Evolutionary conservation across 2,888 invertebrate genomes (phyloP), one percentile per base, ranked within the genome.

Genomic region (Epiperipatus broadwayi): DNA sequence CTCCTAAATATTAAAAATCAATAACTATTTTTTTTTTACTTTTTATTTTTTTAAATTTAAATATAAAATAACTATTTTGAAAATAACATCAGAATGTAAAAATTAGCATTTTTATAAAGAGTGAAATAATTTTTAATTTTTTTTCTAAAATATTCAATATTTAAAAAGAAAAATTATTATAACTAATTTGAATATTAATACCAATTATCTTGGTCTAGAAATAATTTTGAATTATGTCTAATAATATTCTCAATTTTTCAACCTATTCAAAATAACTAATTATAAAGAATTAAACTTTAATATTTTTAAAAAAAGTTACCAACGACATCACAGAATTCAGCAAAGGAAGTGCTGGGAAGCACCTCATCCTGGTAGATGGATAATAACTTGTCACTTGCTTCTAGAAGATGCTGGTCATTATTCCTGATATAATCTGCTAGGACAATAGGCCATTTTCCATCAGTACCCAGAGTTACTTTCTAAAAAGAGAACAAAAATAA

Each of bases 381-480:
- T 45, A 93, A 70, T 42, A 91, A 69, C 44, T 71, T 71, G 57
- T 87, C 85, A 8, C 84, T 81, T 10, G 77, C 73, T 57, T 91
- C 89, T 16, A 85, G 66, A 63, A 91, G 70, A 4, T 71, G 69
- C 57, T 85, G 85, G 64, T 95, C 93, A 62, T 84, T 87, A 58
- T 84, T 78, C 2, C 93, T 75, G 53, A 93, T 81, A 58, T 78
- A 87, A 57, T 89, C 87, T 15, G 89, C 89, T 39, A 93, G 64
- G 43, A 75, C 73, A 32, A 75, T 69, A 19, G 89, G 75, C 93
- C 93, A 93, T 49, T 79, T 79, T 48, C 52, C 51, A 44, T 76
- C 75, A 5, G 67, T 63, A 3, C 50, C 44, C 15, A 59, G 55
- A 37, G 68, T 66, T 40, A 54, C 48, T 56, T 68, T 72, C 72